Base-by-base conservation (phyloP, 2,797 vertebrate genomes). In the Enteromius paludinosus region DNA sequence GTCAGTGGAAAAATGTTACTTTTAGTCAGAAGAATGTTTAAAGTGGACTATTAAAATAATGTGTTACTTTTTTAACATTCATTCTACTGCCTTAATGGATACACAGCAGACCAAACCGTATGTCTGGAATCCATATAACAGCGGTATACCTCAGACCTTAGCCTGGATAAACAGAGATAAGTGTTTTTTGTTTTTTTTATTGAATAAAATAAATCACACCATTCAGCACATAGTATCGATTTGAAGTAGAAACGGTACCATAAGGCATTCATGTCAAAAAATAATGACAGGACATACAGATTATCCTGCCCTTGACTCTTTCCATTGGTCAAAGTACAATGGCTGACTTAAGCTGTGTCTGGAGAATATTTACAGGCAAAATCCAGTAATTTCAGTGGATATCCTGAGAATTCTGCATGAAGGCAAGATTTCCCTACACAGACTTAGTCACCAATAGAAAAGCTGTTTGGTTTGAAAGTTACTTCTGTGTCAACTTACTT, bases 111-210 rank as follows among this genome's bases (percentile, higher is more conserved):
- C 17, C n/a, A 1, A 5, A 8, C 10, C 30, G 23, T 17, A 56
- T 43, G 23, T 11, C 4, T 79, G 25, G 2, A 78, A 66, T 45
- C 76, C 30, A 52, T 30, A 35, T 47, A 54, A 25, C 66, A 35
- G 17, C 33, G 17, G 10, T 62, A 10, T 47, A 49, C n/a, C 3
- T 47, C 23, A 35, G 25, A 71, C 6, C 23, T 78, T 68, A 77
- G n/a, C 23, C 12, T 25, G 14, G 62, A 81, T 78, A 74, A 84
- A 82, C 49, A 35, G 25, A 54, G 61, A 10, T 41, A 18, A 28
- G 33, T 75, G 69, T 47, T 47, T 47, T 45, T 45, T 43, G 0
- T 4, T 15, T 15, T 47, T 82, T 70, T 45, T 35, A 78, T 38
- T 70, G 79, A 83, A 23, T 70, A 25, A 3, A 79, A 69, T 56